Percentiles rank a stretch among this genome's conserved stretches.
phyloP scores from a whole-genome alignment of 2,888 invertebrate genomes.

The Netelia fuscicornis region DNA sequence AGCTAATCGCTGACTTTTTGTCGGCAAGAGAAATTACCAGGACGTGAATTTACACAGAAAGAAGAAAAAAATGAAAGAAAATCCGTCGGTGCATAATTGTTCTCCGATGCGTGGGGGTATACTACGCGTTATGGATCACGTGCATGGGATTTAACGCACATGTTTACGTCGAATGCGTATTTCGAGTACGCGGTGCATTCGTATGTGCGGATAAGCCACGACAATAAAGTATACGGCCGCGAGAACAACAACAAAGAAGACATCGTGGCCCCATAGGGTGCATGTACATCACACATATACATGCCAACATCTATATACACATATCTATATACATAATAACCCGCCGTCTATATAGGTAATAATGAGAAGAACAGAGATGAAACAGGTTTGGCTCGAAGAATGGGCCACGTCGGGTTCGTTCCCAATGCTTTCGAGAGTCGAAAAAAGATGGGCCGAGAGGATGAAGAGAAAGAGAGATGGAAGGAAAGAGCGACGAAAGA shows the following conservation, averaged over 20 bases:
- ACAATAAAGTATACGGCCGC: conserved; percentile 80
- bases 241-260: conserved; percentile 77
- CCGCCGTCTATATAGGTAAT: conserved; percentile 72
- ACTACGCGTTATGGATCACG: conserved; percentile 11
- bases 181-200: conserved; percentile 42
- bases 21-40: neutral
- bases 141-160: neutral
- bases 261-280: conserved; percentile 56
- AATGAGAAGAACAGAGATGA: conserved; percentile 82
- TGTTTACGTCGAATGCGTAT: neutral
- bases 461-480: conserved; percentile 31
- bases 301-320: conserved; percentile 7
- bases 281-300: conserved; percentile 22
- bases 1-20: too few relatives aligned
- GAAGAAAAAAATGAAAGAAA: too few relatives aligned
- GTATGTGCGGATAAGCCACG: conserved; percentile 67
- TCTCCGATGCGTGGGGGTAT: neutral
- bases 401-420: conserved; percentile 69
- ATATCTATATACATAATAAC: conserved; percentile 8
- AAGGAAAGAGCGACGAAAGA: conserved; percentile 49
- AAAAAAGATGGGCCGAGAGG: conserved; percentile 59
- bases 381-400: conserved; percentile 82
- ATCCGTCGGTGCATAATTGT: too few relatives aligned
- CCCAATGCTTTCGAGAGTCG: conserved; percentile 50
- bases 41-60: neutral